A percentile compares a stretch with the other conserved stretches of the same genome.
phyloP scores from a whole-genome alignment of 30 jellyfish, hydroid and myxozoan species.

The Calvadosia cruxmelitensis region DNA sequence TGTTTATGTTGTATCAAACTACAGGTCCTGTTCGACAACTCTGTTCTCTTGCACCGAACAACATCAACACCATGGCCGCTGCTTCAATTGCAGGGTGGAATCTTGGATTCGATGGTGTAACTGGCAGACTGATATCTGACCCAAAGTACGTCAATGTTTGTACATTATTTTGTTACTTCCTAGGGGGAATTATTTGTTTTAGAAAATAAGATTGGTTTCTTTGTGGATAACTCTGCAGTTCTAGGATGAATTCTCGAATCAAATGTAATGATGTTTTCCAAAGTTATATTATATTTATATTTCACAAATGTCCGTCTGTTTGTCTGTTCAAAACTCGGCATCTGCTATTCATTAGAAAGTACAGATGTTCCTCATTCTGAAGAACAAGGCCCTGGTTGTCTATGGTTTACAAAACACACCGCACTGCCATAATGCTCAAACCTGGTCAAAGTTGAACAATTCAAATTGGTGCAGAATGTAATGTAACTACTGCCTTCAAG shows the following conservation, averaged over 20 bases:
- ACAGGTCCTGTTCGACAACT: constrained; percentile 89
- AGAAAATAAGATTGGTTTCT: too few relatives aligned
- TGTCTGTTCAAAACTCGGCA: too few relatives aligned
- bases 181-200: not conserved
- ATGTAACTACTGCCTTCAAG: too few relatives aligned
- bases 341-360: too few relatives aligned
- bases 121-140: constrained; percentile 77
- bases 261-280: not conserved
- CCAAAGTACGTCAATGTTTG: constrained; percentile 39
- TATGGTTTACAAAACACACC: too few relatives aligned
- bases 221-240: not conserved
- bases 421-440: too few relatives aligned
- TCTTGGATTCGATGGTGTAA: constrained; percentile 85
- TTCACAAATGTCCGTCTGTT: too few relatives aligned
- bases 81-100: constrained; percentile 86
- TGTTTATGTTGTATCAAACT: too few relatives aligned
- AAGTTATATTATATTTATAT: not conserved
- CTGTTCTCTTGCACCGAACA: constrained; percentile 89
- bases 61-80: constrained; percentile 92
- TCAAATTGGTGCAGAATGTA: too few relatives aligned
- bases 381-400: too few relatives aligned
- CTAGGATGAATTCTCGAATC: not conserved
- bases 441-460: too few relatives aligned
- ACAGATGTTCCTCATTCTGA: not conserved
- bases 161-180: not conserved